These are phyloP conservation scores for Bradypodion pumilum DNA, from an alignment of 2,797 vertebrate species.

Conservation along the genomic window DNA sequence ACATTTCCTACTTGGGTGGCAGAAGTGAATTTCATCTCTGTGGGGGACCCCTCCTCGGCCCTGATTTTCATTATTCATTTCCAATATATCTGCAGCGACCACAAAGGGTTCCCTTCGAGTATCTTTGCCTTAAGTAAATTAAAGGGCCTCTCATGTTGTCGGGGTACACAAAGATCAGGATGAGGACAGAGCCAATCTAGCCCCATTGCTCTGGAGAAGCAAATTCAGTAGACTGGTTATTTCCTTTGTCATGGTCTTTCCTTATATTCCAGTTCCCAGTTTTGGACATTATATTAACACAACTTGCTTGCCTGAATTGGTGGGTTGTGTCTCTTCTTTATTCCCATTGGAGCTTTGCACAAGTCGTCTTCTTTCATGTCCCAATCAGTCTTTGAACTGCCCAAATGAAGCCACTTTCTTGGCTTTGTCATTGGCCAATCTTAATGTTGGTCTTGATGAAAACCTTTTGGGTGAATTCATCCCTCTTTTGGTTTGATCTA, in stretches of 20 bases:
- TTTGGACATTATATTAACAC: background rate
- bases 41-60: conserved; percentile 17
- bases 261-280: background rate
- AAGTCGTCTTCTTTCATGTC: too few relatives aligned
- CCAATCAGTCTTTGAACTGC: too few relatives aligned
- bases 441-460: too few relatives aligned
- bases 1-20: conserved; percentile 32
- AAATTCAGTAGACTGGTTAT: background rate
- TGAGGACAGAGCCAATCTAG: background rate
- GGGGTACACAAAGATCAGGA: background rate
- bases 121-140: conserved; percentile 23
- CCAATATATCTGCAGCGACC: conserved; percentile 19
- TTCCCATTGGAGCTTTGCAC: too few relatives aligned
- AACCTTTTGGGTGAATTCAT: too few relatives aligned
- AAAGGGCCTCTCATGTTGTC: background rate
- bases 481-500: too few relatives aligned
- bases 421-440: too few relatives aligned
- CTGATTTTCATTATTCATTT: conserved; percentile 43
- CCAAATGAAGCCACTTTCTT: too few relatives aligned
- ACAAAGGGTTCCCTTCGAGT: background rate
- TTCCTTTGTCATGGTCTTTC: background rate
- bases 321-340: too few relatives aligned
- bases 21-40: conserved; percentile 31
- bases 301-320: background rate
- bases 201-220: background rate